phyloP scores from a whole-genome alignment of 2,797 vertebrate genomes.

The Propithecus perrieri region DNA sequence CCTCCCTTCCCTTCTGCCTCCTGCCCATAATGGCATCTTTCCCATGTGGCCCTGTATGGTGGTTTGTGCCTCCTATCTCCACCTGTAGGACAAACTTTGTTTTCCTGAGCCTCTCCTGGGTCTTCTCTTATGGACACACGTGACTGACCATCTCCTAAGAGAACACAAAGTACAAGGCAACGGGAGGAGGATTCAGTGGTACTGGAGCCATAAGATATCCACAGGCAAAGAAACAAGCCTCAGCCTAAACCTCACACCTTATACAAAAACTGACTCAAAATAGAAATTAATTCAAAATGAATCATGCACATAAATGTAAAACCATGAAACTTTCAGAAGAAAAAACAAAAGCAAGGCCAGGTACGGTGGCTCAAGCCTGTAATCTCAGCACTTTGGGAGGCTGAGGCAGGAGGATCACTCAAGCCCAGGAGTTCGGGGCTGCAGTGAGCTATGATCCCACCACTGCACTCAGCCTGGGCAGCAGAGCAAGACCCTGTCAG shows the following conservation, averaged over 20 bases:
- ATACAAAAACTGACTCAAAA: background rate
- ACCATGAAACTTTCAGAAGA: too few species aligned
- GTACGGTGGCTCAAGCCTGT: too few species aligned
- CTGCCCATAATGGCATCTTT: background rate
- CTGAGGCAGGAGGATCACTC: too few species aligned
- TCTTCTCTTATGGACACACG: background rate
- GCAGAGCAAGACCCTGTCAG: too few species aligned
- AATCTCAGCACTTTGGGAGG: too few species aligned
- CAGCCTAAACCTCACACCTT: background rate
- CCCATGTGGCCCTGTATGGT: background rate
- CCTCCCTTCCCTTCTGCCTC: background rate
- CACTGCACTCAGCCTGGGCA: too few species aligned
- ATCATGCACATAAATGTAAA: background rate
- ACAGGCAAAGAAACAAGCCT: background rate
- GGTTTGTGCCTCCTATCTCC: background rate
- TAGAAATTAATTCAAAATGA: background rate
- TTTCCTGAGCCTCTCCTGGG: too few species aligned
- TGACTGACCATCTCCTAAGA: background rate
- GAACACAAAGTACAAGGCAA: background rate
- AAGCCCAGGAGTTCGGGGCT: too few species aligned
- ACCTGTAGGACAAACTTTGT: too few species aligned
- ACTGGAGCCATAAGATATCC: too few species aligned
- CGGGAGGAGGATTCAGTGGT: accelerated
- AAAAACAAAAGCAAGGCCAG: background rate
- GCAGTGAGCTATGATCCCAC: too few species aligned